These are phyloP conservation scores for Nipponia nippon DNA, from an alignment of 2,113 vertebrate species.

Conservation along the genomic window DNA sequence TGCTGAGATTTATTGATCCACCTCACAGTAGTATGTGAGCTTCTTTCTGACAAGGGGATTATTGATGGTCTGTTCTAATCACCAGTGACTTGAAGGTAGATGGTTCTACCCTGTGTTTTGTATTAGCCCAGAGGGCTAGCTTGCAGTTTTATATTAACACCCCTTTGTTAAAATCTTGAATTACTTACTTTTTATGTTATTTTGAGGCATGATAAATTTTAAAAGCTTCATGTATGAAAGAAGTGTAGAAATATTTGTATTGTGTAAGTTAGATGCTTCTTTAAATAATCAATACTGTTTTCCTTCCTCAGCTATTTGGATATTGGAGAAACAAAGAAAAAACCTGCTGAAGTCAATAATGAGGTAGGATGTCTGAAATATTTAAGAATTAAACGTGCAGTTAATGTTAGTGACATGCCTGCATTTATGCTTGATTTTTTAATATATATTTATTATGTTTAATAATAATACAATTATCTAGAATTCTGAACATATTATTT, in stretches of 20 bases:
- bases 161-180: background rate
- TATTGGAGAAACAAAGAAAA: conserved; percentile 87
- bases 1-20: background rate
- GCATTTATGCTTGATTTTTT: background rate
- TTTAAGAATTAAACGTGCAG: background rate
- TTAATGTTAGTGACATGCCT: background rate
- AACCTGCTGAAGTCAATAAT: conserved; percentile 73
- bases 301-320: conserved; percentile 83
- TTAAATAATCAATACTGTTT: background rate
- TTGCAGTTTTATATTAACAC: background rate
- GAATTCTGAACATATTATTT: background rate
- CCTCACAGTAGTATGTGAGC: background rate
- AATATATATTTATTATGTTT: background rate
- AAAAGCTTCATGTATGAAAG: background rate
- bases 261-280: background rate
- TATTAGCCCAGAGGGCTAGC: background rate
- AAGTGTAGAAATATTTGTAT: background rate
- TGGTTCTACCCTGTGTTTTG: background rate
- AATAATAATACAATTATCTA: background rate
- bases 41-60: background rate
- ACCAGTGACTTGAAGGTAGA: background rate
- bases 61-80: background rate
- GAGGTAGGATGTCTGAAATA: conserved; percentile 72
- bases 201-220: background rate
- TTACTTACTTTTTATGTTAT: background rate